These are phyloP conservation scores for Mastomys coucha DNA, from an alignment of 2,113 vertebrate species.

Conservation along the genomic window DNA sequence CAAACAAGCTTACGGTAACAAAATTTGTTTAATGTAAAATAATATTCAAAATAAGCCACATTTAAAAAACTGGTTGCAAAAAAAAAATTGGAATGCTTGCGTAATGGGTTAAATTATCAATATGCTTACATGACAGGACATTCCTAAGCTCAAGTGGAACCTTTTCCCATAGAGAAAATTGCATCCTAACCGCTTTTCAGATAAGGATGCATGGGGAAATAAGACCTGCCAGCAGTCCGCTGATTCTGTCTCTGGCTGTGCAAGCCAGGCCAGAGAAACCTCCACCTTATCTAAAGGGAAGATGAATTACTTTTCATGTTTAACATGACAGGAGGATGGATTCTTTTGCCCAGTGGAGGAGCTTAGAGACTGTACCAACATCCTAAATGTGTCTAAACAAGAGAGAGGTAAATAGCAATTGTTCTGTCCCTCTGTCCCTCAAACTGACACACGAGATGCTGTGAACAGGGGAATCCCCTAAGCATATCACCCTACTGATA, in stretches of 20 bases:
- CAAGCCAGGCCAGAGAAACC: not conserved
- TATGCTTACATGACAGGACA: not conserved
- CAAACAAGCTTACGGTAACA: not conserved
- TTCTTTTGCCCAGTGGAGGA: not conserved
- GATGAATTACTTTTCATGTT: not conserved
- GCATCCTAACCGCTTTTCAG: not conserved
- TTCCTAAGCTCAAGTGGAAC: not conserved
- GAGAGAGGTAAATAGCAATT: not conserved
- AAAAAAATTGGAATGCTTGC: not conserved
- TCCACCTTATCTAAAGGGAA: not conserved
- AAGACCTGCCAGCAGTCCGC: not conserved
- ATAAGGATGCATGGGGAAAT: not conserved
- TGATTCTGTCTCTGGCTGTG: not conserved
- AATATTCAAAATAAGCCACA: not conserved
- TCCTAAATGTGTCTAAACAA: not conserved
- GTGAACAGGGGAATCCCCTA: not conserved
- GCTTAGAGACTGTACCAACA: not conserved
- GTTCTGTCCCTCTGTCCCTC: not conserved
- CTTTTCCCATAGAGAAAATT: not conserved
- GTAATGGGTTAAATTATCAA: not conserved
- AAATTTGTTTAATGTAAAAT: not conserved
- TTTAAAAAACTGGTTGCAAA: not conserved
- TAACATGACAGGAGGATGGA: not conserved
- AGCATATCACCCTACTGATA: not conserved
- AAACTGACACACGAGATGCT: not conserved